Percentiles rank a stretch among this genome's conserved stretches.
These are phyloP conservation scores for Oxyura jamaicensis DNA, from an alignment of 2,113 vertebrate species.

Conservation along the genomic window DNA sequence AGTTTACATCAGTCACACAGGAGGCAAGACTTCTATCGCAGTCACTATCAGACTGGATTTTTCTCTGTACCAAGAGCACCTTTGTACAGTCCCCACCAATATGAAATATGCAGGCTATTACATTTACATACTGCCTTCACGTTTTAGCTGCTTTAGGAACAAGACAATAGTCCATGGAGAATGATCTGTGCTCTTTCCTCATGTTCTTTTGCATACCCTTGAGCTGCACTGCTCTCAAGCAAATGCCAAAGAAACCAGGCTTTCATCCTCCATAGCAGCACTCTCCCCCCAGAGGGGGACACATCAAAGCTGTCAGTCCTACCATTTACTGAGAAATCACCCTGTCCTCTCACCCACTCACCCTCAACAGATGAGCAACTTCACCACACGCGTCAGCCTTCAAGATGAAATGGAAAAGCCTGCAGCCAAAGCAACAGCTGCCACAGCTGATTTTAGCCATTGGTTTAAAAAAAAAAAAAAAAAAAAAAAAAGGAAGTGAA, in stretches of 20 bases:
- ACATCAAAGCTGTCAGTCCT: conserved; percentile 3
- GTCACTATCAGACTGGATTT: neutral
- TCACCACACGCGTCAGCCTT: neutral
- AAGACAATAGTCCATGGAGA: neutral
- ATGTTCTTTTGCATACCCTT: neutral
- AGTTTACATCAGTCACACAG: neutral
- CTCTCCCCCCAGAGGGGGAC: neutral
- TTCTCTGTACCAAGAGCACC: neutral
- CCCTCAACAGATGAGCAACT: conserved; percentile 16
- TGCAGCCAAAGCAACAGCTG: conserved; percentile 8
- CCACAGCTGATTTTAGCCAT: neutral
- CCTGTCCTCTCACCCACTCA: neutral
- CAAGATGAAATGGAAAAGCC: neutral
- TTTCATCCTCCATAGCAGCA: conserved; percentile 1
- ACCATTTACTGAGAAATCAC: neutral
- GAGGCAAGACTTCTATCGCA: neutral
- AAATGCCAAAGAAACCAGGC: neutral
- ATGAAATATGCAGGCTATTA: neutral
- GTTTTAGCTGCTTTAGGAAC: neutral
- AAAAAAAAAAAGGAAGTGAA: neutral
- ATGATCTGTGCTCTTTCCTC: neutral
- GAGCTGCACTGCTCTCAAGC: neutral
- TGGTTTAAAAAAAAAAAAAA: neutral
- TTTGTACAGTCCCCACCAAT: neutral
- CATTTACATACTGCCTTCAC: neutral